phyloP scores from a whole-genome alignment of 1,140 invertebrate genomes.

The Lucilia sericata region DNA sequence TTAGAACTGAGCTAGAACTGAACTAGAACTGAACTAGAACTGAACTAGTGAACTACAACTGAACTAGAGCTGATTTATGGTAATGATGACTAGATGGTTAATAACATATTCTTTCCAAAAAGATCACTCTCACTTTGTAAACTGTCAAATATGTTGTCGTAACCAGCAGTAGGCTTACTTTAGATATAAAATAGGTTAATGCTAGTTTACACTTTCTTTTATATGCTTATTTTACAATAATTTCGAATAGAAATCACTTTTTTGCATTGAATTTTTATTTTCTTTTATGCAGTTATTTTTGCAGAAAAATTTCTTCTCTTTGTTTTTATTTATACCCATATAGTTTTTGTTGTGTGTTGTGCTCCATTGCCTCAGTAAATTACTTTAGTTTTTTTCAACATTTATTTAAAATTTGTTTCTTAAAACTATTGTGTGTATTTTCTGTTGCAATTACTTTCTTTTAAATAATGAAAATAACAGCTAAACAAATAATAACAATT shows the following conservation, averaged over 20 bases:
- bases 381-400: constrained; percentile 33
- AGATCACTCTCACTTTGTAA: too few relatives aligned
- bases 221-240: not conserved
- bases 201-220: constrained; percentile 9
- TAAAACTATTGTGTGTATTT: not conserved
- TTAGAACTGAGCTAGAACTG: too few relatives aligned
- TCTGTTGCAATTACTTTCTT: not conserved
- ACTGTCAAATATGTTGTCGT: too few relatives aligned
- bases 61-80: too few relatives aligned
- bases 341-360: constrained; percentile 5
- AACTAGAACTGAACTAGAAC: too few relatives aligned
- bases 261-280: not conserved
- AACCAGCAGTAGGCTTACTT: not conserved
- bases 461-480: not conserved
- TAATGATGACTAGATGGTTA: too few relatives aligned
- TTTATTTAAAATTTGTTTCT: not conserved
- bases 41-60: too few relatives aligned
- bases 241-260: not conserved
- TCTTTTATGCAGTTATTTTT: not conserved
- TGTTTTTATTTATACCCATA: not conserved
- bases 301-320: not conserved
- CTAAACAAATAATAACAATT: not conserved
- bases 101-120: too few relatives aligned
- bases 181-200: not conserved
- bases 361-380: constrained; percentile 42